phyloP scores from a whole-genome alignment of 2,113 vertebrate genomes.

The Lutjanus erythropterus region DNA sequence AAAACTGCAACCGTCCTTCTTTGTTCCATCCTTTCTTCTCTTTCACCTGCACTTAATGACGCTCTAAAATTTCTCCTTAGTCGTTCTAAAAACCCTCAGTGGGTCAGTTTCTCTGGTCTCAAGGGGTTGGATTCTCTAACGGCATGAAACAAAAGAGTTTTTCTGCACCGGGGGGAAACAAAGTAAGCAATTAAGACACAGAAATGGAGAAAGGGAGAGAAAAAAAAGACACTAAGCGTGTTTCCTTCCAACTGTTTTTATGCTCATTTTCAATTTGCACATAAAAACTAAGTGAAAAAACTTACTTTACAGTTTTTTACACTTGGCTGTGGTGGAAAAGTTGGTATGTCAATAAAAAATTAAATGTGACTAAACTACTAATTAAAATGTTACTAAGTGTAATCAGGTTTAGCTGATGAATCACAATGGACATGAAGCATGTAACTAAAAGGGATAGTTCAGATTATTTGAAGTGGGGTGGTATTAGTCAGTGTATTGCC shows the following conservation, averaged over 20 bases:
- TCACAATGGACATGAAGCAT: neutral
- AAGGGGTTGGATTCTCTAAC: slow-evolving; percentile 33
- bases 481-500: no score
- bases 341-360: neutral
- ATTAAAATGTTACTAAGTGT: neutral
- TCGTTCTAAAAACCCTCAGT: neutral
- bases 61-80: neutral
- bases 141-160: slow-evolving; percentile 67
- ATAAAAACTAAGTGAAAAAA: neutral
- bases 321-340: neutral
- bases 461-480: no score
- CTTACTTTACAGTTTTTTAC: neutral
- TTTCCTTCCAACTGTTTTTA: neutral
- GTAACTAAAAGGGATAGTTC: neutral
- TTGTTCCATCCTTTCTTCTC: neutral
- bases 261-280: neutral
- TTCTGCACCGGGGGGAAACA: slow-evolving; percentile 14
- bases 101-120: slow-evolving; percentile 12
- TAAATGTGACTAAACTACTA: no score
- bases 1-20: neutral
- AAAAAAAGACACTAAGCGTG: neutral
- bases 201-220: neutral
- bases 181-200: slow-evolving; percentile 16
- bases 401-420: neutral
- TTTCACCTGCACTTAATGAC: slow-evolving; percentile 41